Evolutionary conservation across 1,140 invertebrate species (phyloP).

Genomic region (Pseudomyrmex cubaensis): DNA sequence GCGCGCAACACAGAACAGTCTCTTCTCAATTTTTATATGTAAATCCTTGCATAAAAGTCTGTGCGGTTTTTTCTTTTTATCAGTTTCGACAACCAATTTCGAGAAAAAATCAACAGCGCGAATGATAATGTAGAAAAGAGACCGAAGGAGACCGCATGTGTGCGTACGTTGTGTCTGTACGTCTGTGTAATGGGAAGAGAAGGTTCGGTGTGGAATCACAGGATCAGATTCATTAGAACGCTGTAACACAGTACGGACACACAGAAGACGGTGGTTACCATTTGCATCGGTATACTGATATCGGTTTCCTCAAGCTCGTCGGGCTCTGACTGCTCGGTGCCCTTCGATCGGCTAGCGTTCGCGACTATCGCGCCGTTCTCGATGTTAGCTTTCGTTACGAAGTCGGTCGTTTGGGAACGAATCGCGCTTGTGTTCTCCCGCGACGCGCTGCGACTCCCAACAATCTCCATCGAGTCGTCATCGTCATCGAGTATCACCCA

Average conservation of each 20-base stretch:
- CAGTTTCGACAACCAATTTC: constrained; percentile 46
- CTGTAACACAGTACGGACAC: constrained; percentile 85
- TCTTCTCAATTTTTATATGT: constrained; percentile 54
- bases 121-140: not conserved
- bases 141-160: not conserved
- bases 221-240: constrained; percentile 84
- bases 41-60: constrained; percentile 16
- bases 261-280: constrained; percentile 85
- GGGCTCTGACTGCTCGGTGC: constrained; percentile 66
- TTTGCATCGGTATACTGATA: constrained; percentile 83
- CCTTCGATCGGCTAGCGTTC: constrained; percentile 76
- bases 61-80: constrained; percentile 31
- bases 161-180: constrained; percentile 3
- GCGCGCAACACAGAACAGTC: constrained; percentile 31
- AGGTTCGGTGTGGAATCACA: constrained; percentile 73
- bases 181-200: not conserved
- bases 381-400: constrained; percentile 66
- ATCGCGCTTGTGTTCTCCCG: constrained; percentile 74
- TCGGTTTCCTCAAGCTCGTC: constrained; percentile 76
- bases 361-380: constrained; percentile 76
- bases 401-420: constrained; percentile 73
- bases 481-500: constrained; percentile 66
- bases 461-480: constrained; percentile 21
- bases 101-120: constrained; percentile 28
- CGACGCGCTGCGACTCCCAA: constrained; percentile 79